Percentiles rank a stretch among this genome's conserved stretches.
phyloP scores from a whole-genome alignment of 2,797 vertebrate genomes.

The Antrozous pallidus region DNA sequence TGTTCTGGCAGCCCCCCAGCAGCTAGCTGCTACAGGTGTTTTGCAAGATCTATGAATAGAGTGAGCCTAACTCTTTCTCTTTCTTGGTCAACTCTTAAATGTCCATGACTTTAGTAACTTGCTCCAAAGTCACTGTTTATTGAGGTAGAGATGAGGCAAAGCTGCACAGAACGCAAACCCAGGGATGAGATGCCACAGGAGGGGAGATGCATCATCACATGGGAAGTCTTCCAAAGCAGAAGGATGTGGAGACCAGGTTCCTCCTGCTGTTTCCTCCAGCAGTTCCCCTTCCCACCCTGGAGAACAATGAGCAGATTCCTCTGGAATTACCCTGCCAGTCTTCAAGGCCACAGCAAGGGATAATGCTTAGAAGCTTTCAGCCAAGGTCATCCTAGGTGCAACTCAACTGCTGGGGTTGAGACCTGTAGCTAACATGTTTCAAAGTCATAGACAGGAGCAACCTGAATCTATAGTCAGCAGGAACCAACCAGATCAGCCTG shows the following conservation, averaged over 20 bases:
- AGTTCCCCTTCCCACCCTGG: conserved; percentile 50
- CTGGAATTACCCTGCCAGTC: conserved; percentile 54
- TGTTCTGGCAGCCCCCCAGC: background rate
- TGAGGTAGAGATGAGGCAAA: background rate
- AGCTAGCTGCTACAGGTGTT: background rate
- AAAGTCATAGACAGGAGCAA: background rate
- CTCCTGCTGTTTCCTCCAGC: background rate
- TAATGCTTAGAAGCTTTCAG: background rate
- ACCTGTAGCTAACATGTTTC: background rate
- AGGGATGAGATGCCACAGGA: background rate
- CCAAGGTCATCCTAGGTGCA: background rate
- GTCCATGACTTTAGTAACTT: background rate
- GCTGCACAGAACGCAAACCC: background rate
- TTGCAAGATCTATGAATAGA: background rate
- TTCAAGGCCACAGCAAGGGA: background rate
- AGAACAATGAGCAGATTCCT: conserved; percentile 50
- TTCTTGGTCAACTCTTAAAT: background rate
- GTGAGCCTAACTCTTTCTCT: background rate
- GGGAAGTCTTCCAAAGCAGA: background rate
- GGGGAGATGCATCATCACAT: background rate
- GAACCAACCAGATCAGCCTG: background rate
- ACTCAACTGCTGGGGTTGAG: background rate
- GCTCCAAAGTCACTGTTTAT: background rate
- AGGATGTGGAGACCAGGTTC: background rate
- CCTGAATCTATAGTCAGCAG: background rate